Evolutionary conservation across 2,888 invertebrate species (phyloP).

Genomic region (Drosophila longiperda): DNA sequence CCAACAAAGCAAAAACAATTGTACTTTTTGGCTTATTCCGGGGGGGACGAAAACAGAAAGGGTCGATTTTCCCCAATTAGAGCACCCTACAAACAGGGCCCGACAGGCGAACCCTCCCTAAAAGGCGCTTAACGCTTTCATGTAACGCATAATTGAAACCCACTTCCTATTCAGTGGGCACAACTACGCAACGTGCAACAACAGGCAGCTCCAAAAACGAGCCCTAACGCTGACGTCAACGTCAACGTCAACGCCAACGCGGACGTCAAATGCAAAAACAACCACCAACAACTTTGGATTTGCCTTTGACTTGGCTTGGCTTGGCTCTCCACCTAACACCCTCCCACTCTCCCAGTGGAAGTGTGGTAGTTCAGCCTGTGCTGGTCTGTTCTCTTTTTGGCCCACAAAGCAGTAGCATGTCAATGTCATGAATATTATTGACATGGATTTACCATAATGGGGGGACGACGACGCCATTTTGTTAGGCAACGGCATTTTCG

Average conservation of each 20-base stretch:
- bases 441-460: conserved; percentile 67
- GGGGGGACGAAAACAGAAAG: conserved; percentile 11
- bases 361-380: conserved; percentile 8
- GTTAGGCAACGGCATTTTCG: conserved; percentile 55
- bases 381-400: conserved; percentile 43
- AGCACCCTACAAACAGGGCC: conserved; percentile 38
- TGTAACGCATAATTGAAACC: conserved; percentile 75
- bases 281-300: conserved; percentile 26
- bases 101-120: conserved; percentile 24
- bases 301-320: background rate
- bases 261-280: conserved; percentile 34
- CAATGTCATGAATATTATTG: conserved; percentile 81
- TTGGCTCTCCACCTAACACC: conserved; percentile 36
- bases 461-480: conserved; percentile 51
- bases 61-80: conserved; percentile 58
- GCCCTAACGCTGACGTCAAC: conserved; percentile 10
- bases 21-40: conserved; percentile 15
- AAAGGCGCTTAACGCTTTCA: conserved; percentile 57
- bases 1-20: conserved; percentile 33
- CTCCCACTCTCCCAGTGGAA: background rate
- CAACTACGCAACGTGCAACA: conserved; percentile 6
- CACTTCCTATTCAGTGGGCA: conserved; percentile 72
- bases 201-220: conserved; percentile 8
- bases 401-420: conserved; percentile 71
- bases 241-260: conserved; percentile 8